Conservation (phyloP, 2,888 invertebrate species). For the Catocala fraxini region DNA sequence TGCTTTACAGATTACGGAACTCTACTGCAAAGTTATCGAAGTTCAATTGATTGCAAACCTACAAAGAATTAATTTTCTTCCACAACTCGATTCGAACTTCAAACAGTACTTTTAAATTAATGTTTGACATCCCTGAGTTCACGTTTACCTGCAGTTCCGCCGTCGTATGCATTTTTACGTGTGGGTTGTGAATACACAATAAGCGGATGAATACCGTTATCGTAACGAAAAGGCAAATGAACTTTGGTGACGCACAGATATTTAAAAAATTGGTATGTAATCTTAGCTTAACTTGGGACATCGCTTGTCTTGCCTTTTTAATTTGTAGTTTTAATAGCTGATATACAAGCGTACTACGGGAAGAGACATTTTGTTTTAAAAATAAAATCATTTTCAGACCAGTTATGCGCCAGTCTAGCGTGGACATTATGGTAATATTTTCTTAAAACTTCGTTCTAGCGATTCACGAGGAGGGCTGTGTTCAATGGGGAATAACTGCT, state of each 20-base stretch:
- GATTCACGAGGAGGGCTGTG: neutral
- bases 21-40: neutral
- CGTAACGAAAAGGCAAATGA: constrained; percentile 45
- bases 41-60: neutral
- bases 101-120: constrained; percentile 5
- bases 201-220: constrained; percentile 45
- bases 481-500: neutral
- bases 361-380: neutral
- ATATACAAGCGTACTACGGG: too few species aligned
- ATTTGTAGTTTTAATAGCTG: too few species aligned
- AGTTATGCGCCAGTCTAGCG: neutral
- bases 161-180: constrained; percentile 45
- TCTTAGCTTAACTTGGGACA: neutral
- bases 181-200: constrained; percentile 47
- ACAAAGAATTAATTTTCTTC: neutral
- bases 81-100: too few species aligned
- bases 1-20: neutral
- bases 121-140: constrained; percentile 2
- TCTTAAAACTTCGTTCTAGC: neutral
- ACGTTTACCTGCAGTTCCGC: constrained; percentile 36
- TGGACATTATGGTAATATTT: neutral
- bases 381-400: neutral
- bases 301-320: too few species aligned
- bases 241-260: constrained; percentile 23
- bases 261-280: neutral